Conservation (phyloP, 2,113 vertebrate genomes). For the Reinhardtius hippoglossoides region DNA sequence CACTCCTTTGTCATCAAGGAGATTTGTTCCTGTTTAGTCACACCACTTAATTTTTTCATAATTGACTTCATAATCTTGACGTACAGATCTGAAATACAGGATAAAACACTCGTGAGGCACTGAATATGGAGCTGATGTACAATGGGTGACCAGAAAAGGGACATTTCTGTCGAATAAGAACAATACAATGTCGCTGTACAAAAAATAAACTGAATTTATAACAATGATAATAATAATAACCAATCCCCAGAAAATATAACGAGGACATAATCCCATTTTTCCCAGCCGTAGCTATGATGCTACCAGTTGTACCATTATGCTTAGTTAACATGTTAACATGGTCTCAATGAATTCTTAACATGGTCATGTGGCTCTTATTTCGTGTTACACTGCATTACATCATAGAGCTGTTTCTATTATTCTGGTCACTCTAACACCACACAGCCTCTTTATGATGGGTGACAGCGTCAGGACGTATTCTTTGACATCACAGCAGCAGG, state of each 20-base stretch:
- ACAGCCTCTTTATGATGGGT: constrained; percentile 16
- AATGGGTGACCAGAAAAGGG: too few species aligned
- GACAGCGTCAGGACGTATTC: neutral
- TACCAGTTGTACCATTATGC: neutral
- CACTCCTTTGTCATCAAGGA: neutral
- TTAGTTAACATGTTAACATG: neutral
- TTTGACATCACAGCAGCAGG: constrained; percentile 34
- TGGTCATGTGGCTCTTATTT: neutral
- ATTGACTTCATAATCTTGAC: neutral
- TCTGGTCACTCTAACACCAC: neutral
- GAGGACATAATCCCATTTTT: neutral
- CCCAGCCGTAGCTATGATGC: neutral
- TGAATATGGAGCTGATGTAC: too few species aligned
- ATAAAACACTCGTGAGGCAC: too few species aligned
- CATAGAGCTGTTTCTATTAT: constrained; percentile 6
- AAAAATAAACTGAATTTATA: too few species aligned
- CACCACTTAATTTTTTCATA: neutral
- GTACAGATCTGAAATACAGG: too few species aligned
- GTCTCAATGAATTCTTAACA: neutral
- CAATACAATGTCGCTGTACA: too few species aligned
- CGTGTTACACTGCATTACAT: constrained; percentile 1
- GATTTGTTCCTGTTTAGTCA: neutral
- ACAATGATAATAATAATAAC: too few species aligned
- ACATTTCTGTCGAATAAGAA: neutral
- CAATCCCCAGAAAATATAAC: neutral